phyloP scores from a whole-genome alignment of 2,888 invertebrate species.

The Apantesis nais region DNA sequence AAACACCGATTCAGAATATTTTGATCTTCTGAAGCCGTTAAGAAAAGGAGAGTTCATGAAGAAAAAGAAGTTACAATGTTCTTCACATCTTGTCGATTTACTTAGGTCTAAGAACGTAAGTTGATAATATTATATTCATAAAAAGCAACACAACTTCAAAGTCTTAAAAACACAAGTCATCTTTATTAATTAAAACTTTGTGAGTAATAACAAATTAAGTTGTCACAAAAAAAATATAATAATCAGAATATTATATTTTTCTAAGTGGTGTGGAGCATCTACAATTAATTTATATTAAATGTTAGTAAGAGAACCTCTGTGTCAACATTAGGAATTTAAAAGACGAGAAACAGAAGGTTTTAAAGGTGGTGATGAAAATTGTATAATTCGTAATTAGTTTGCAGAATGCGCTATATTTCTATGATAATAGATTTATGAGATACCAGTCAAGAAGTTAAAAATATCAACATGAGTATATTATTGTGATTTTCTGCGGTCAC shows the following conservation, averaged over 20 bases:
- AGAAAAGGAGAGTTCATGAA: too few relatives aligned
- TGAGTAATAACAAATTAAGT: conserved; percentile 14
- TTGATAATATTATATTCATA: too few relatives aligned
- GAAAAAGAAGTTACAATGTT: too few relatives aligned
- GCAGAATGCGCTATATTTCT: background rate
- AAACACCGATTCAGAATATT: too few relatives aligned
- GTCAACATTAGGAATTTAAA: background rate
- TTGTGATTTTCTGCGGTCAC: conserved; percentile 17
- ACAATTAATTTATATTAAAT: background rate
- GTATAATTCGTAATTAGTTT: background rate
- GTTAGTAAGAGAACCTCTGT: background rate
- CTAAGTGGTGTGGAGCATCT: background rate
- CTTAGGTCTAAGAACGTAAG: too few relatives aligned
- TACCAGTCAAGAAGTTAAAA: background rate
- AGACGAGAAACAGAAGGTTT: background rate
- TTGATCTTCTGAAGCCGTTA: too few relatives aligned
- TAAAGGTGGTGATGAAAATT: background rate
- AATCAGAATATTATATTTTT: background rate
- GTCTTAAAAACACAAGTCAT: conserved; percentile 33
- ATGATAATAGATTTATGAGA: background rate
- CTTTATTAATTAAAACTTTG: conserved; percentile 63
- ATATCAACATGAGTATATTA: conserved; percentile 6
- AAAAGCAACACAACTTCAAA: too few relatives aligned
- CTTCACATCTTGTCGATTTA: too few relatives aligned
- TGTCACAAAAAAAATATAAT: background rate